Evolutionary conservation across 2,113 vertebrate genomes (phyloP).

Genomic region (Callipepla californica): DNA sequence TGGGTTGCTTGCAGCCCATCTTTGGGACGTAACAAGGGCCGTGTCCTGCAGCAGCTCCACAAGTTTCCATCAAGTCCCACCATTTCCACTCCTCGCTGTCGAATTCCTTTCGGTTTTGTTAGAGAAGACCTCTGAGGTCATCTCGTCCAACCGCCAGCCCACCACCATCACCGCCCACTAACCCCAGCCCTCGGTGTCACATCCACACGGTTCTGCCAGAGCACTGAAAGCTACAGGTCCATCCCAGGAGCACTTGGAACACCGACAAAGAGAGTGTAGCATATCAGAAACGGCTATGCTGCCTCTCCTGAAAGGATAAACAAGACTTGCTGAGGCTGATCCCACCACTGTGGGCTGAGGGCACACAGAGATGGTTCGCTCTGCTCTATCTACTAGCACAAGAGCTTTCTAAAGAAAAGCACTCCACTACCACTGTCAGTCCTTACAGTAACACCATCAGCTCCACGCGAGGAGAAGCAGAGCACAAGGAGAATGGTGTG

Average conservation of each 20-base stretch:
- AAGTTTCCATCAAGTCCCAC: accelerated
- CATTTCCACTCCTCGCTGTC: no score
- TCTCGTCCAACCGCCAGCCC: no score
- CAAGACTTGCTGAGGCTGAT: accelerated
- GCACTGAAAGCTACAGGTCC: accelerated
- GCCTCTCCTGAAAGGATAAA: not conserved
- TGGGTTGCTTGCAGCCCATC: not conserved
- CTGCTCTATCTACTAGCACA: accelerated
- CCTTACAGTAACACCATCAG: not conserved
- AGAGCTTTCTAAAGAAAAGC: no score
- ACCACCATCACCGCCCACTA: no score
- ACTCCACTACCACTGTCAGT: accelerated
- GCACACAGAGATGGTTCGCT: no score
- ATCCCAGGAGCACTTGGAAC: no score
- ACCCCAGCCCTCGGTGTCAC: no score
- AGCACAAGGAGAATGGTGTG: accelerated
- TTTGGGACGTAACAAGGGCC: accelerated
- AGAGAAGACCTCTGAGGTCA: no score
- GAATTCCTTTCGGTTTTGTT: not conserved
- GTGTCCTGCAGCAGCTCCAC: accelerated
- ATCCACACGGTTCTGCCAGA: no score
- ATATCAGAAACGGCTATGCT: not conserved
- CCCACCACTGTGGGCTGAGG: accelerated
- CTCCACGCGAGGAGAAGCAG: not conserved
- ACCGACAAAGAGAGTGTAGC: not conserved